A percentile compares a stretch with the other conserved stretches of the same genome.
Evolutionary conservation across 2,888 invertebrate species (phyloP).

Genomic region (Brachyptera risi): DNA sequence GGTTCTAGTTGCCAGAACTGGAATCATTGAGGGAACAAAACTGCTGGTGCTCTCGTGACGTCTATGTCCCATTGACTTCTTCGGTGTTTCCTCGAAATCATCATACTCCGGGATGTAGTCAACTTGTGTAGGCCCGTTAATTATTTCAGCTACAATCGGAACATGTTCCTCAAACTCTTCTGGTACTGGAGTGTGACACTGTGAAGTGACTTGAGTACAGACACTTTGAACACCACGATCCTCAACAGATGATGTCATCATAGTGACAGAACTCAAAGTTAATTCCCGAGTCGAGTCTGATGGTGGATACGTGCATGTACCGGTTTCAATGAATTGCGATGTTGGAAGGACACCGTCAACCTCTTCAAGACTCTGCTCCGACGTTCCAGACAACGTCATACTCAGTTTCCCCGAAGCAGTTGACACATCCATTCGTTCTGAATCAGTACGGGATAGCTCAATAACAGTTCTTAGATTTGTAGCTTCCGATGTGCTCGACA

Average conservation of each 20-base stretch:
- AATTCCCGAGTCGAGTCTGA: constrained; percentile 37
- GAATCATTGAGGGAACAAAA: constrained; percentile 39
- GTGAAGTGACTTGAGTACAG: constrained; percentile 54
- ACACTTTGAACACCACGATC: constrained; percentile 51
- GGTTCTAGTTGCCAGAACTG: too few species aligned
- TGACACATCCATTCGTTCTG: constrained; percentile 44
- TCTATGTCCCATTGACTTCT: constrained; percentile 49
- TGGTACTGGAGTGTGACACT: constrained; percentile 39
- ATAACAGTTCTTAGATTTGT: constrained; percentile 46
- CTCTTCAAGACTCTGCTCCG: constrained; percentile 48
- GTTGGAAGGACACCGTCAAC: constrained; percentile 35
- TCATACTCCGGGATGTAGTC: constrained; percentile 50
- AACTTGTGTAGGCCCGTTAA: constrained; percentile 51
- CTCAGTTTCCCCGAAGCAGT: constrained; percentile 41
- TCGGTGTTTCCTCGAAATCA: constrained; percentile 41
- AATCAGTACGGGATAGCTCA: constrained; percentile 46
- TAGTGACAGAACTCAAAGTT: constrained; percentile 48
- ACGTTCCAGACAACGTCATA: constrained; percentile 46
- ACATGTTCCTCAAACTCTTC: constrained; percentile 25
- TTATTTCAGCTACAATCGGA: constrained; percentile 23
- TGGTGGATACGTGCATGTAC: constrained; percentile 46
- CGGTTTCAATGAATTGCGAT: constrained; percentile 37
- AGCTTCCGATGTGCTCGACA: constrained; percentile 55
- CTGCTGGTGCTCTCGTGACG: constrained; percentile 52
- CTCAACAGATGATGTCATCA: constrained; percentile 49